A percentile compares a stretch with the other conserved stretches of the same genome.
Evolutionary conservation across 2,888 invertebrate genomes (phyloP).

Genomic region (Kuschelorhynchus macadamiae): DNA sequence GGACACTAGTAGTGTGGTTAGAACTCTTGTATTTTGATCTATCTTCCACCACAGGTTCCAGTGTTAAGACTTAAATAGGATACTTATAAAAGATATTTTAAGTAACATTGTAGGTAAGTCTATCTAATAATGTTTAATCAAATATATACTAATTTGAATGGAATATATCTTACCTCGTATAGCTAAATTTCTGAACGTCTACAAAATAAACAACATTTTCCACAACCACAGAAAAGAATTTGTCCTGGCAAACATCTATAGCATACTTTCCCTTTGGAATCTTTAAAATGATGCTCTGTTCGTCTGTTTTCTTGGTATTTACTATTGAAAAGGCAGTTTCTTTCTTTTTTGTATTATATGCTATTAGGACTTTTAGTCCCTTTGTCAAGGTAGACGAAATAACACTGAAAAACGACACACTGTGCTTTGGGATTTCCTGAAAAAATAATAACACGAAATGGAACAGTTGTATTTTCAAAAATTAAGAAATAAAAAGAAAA

Average conservation of each 20-base stretch:
- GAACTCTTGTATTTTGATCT: too few relatives aligned
- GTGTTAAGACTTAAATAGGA: too few relatives aligned
- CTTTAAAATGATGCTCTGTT: constrained; percentile 43
- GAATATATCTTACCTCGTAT: constrained; percentile 51
- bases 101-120: not conserved
- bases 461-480: too few relatives aligned
- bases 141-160: too few relatives aligned
- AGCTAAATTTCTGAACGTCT: constrained; percentile 40
- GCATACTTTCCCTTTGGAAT: constrained; percentile 44
- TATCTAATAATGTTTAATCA: not conserved
- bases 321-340: constrained; percentile 52
- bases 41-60: too few relatives aligned
- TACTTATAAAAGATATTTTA: too few relatives aligned
- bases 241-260: constrained; percentile 54
- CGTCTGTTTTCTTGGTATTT: constrained; percentile 47
- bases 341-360: constrained; percentile 47
- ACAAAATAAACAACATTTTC: constrained; percentile 55
- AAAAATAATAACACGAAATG: too few relatives aligned
- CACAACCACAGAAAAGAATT: constrained; percentile 58
- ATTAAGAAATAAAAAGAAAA: too few relatives aligned
- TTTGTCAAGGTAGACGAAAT: constrained; percentile 51
- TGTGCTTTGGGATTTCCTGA: constrained; percentile 53
- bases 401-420: constrained; percentile 54
- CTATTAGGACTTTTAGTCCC: constrained; percentile 54
- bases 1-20: too few relatives aligned